Evolutionary conservation across 2,888 invertebrate species (phyloP).

Genomic region (Melieria omissa): DNA sequence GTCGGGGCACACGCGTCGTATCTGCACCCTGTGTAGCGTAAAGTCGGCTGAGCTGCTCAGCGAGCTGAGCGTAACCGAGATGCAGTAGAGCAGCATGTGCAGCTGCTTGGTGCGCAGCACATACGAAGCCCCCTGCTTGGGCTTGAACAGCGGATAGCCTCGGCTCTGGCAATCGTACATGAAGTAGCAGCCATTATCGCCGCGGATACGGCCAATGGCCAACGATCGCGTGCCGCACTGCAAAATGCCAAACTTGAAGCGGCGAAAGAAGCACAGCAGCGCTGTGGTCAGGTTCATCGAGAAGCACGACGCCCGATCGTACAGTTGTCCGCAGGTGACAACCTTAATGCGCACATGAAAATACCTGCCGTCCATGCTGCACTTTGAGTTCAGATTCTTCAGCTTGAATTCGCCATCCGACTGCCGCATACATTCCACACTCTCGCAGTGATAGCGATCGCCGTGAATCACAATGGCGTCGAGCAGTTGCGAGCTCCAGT

Average conservation of each 20-base stretch:
- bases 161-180: constrained; percentile 76
- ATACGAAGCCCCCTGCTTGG: constrained; percentile 72
- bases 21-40: constrained; percentile 67
- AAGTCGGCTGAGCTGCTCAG: constrained; percentile 70
- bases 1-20: constrained; percentile 48
- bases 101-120: constrained; percentile 72
- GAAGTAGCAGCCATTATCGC: constrained; percentile 70
- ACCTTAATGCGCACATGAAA: constrained; percentile 71
- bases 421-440: constrained; percentile 67
- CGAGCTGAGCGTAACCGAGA: constrained; percentile 72
- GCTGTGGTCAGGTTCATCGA: constrained; percentile 75
- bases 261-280: constrained; percentile 72
- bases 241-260: constrained; percentile 70
- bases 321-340: constrained; percentile 73
- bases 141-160: constrained; percentile 72
- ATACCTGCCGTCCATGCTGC: constrained; percentile 71
- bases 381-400: constrained; percentile 70
- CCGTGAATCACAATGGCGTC: constrained; percentile 74
- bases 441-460: constrained; percentile 70
- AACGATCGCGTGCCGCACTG: constrained; percentile 70
- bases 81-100: constrained; percentile 73
- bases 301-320: constrained; percentile 62
- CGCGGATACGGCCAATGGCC: constrained; percentile 68
- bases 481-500: constrained; percentile 74
- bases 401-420: constrained; percentile 71